Conservation (phyloP, 2,888 invertebrate genomes). For the Ametastegia equiseti region DNA sequence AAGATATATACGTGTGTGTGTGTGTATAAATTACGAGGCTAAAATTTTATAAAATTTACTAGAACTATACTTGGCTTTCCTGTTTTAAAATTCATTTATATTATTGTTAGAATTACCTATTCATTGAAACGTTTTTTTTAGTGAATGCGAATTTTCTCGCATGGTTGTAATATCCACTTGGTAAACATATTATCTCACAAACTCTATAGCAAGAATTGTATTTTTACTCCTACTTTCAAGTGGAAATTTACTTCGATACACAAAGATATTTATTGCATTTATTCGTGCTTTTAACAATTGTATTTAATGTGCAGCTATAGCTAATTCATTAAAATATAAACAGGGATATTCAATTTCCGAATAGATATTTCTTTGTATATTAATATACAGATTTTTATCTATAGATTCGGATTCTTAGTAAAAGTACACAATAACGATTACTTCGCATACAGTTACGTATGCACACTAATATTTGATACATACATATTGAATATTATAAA, state of each 20-base stretch:
- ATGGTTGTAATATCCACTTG: neutral
- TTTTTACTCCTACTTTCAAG: neutral
- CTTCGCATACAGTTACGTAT: neutral
- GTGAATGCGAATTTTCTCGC: neutral
- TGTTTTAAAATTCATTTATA: neutral
- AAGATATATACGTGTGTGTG: neutral
- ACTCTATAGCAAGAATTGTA: neutral
- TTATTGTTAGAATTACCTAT: slow-evolving; percentile 6
- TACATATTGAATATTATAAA: slow-evolving; percentile 13
- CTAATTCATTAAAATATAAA: slow-evolving; percentile 7
- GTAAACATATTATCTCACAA: neutral
- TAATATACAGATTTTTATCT: neutral
- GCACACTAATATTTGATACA: neutral
- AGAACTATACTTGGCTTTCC: neutral
- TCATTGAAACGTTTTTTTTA: slow-evolving; percentile 6
- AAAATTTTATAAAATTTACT: neutral
- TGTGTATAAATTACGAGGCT: slow-evolving; percentile 2
- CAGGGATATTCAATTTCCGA: slow-evolving; percentile 14
- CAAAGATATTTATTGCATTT: slow-evolving; percentile 45
- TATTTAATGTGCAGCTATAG: slow-evolving; percentile 34
- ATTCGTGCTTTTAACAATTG: slow-evolving; percentile 38
- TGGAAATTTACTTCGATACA: slow-evolving; percentile 19
- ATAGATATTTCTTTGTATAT: neutral
- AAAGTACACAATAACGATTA: slow-evolving; percentile 9
- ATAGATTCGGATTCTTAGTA: neutral